phyloP scores from a whole-genome alignment of 2,888 invertebrate genomes.

The Drosophila leonis region DNA sequence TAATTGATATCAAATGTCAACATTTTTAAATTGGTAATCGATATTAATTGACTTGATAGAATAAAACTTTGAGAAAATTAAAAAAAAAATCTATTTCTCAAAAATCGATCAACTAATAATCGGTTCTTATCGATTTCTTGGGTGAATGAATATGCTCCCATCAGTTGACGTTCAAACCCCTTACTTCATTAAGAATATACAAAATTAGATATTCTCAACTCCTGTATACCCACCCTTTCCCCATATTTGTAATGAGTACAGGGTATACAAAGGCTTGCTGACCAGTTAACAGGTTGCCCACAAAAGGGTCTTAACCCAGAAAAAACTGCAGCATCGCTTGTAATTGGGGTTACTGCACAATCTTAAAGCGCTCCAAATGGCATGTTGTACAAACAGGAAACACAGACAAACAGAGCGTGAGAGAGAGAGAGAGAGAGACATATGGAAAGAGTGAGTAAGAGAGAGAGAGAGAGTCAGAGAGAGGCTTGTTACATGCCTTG shows the following conservation, averaged over 20 bases:
- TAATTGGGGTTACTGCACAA: conserved; percentile 80
- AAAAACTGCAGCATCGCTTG: conserved; percentile 57
- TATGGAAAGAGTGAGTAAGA: not conserved
- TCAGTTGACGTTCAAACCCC: not conserved
- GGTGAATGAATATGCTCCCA: not conserved
- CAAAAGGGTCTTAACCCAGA: conserved; percentile 75
- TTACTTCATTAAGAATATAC: not conserved
- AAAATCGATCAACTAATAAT: too few relatives aligned
- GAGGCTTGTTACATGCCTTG: conserved; percentile 44
- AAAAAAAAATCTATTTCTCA: too few relatives aligned
- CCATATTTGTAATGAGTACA: not conserved
- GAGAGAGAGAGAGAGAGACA: conserved; percentile 14
- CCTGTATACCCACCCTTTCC: not conserved
- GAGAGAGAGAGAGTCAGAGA: conserved; percentile 5
- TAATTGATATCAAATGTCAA: too few relatives aligned
- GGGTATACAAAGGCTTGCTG: conserved; percentile 14
- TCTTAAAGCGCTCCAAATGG: conserved; percentile 69
- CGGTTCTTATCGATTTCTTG: too few relatives aligned
- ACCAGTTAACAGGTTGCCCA: conserved; percentile 52
- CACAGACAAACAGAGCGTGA: conserved; percentile 24
- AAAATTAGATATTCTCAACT: not conserved
- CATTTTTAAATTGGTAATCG: too few relatives aligned
- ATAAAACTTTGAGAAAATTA: too few relatives aligned
- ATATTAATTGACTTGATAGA: too few relatives aligned
- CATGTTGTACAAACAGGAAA: conserved; percentile 60